Base-by-base conservation (phyloP, 2,113 vertebrate genomes). In the Tautogolabrus adspersus region DNA sequence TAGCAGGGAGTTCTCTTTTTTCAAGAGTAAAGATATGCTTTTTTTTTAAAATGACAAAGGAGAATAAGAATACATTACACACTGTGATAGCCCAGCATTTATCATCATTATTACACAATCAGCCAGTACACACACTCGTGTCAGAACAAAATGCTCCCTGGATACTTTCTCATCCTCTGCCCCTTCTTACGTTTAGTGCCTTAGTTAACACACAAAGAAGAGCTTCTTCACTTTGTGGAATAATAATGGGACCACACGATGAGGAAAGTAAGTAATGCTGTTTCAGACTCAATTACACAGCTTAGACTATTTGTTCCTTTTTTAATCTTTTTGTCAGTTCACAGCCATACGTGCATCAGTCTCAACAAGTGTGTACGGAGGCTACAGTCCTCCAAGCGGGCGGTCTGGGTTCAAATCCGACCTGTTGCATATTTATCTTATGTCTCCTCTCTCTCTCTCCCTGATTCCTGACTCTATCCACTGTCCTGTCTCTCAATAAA, bases 61-160 rank as follows among this genome's bases (percentile, higher is more conserved):
- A 66, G 84, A 82, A 75, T 18, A 69, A 54, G 75, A 85, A 85
- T 71, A 56, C 54, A 74, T 85, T 79, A 62, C 44, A 37, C 40
- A 40, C 21, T 10, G 40, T 66, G 75, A 18, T 54, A 61, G 65
- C 19, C 13, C 15, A 8, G 81, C 73, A 83, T 90, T 87, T 83
- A 79, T 88, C 84, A 88, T 81, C 79, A 68, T 83, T 83, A 87
- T 71, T 62, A 76, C 79, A 46, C 54, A 74, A 83, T 67, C 81
- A 70, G 60, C 56, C 37, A 13, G 60, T 1, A 75, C 42, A 42
- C 40, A 42, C 40, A 11, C 56, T 26, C 0, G 30, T 34, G 30
- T 34, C 30, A 34, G 8, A 22, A 18, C 18, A 0, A 30, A 40
- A 62, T 8, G 47, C 22, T 74, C 42, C 26, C 58, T 26, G 37